phyloP scores from a whole-genome alignment of 2,113 vertebrate species.

The Xiphophorus couchianus region DNA sequence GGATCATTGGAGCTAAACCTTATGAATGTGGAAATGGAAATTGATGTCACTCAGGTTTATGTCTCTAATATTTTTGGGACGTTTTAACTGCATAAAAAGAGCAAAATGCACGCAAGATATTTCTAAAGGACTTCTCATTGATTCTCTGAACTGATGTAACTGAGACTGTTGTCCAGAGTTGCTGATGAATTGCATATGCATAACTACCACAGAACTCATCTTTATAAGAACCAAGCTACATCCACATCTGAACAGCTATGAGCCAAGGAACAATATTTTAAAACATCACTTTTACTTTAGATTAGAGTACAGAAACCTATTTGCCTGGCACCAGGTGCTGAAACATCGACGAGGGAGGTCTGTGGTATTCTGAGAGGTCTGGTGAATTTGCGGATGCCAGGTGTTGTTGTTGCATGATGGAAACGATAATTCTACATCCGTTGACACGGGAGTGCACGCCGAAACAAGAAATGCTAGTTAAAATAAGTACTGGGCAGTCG shows the following conservation, averaged over 20 bases:
- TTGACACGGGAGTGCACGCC: neutral
- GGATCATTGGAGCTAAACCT: too few species aligned
- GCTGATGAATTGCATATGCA: neutral
- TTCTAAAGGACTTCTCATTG: neutral
- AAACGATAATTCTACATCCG: neutral
- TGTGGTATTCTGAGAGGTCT: neutral
- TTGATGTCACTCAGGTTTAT: neutral
- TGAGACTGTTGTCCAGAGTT: neutral
- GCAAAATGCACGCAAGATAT: too few species aligned
- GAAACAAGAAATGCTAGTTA: conserved; percentile 16
- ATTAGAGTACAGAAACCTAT: neutral
- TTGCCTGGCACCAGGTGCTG: neutral
- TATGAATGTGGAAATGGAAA: too few species aligned
- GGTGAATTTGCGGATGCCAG: neutral
- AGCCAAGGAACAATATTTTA: neutral
- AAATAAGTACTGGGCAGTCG: conserved; percentile 28
- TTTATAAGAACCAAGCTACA: neutral
- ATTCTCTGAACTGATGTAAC: neutral
- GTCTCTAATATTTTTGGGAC: neutral
- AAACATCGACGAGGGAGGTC: too few species aligned
- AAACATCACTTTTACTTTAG: neutral
- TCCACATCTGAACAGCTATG: neutral
- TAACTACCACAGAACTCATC: neutral
- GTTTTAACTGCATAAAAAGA: too few species aligned
- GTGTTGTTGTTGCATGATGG: neutral